Evolutionary conservation across 2,113 vertebrate species (phyloP).

Genomic region (Thamnaconus septentrionalis): DNA sequence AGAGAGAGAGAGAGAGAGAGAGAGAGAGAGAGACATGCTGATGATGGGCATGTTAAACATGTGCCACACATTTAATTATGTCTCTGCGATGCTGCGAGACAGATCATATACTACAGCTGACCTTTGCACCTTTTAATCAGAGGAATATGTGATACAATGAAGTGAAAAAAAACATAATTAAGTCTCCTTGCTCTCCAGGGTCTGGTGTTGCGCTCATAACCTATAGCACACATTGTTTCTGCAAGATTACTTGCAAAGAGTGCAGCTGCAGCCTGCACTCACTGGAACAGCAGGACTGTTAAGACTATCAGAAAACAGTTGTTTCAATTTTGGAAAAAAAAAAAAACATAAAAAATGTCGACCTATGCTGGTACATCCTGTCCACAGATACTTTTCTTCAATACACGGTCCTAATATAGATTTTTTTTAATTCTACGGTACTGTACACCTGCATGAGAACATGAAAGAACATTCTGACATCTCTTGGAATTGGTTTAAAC

Average conservation of each 20-base stretch:
- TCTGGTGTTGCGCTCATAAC: too few species aligned
- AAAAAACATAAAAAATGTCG: not conserved
- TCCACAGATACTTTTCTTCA: too few species aligned
- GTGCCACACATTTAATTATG: slow-evolving; percentile 36
- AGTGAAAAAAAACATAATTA: slow-evolving; percentile 33
- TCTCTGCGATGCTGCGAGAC: slow-evolving; percentile 19
- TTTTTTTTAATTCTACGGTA: too few species aligned
- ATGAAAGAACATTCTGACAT: not conserved
- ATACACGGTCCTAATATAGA: too few species aligned
- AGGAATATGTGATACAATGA: slow-evolving; percentile 18
- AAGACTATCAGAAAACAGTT: too few species aligned
- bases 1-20: too few species aligned
- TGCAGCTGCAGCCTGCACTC: too few species aligned
- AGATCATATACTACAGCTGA: slow-evolving; percentile 50
- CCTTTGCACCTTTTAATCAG: slow-evolving; percentile 53
- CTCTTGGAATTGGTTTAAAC: not conserved
- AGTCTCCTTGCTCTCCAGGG: too few species aligned
- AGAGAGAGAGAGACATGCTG: slow-evolving; percentile 4
- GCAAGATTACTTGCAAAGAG: too few species aligned
- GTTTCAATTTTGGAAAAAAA: not conserved
- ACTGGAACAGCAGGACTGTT: too few species aligned
- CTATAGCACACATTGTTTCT: too few species aligned
- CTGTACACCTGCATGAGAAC: too few species aligned
- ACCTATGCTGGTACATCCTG: not conserved
- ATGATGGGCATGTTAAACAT: slow-evolving; percentile 25